A percentile compares a stretch with the other conserved stretches of the same genome.
These are phyloP conservation scores for Laspeyria flexula DNA, from an alignment of 2,888 invertebrate species.

Conservation along the genomic window DNA sequence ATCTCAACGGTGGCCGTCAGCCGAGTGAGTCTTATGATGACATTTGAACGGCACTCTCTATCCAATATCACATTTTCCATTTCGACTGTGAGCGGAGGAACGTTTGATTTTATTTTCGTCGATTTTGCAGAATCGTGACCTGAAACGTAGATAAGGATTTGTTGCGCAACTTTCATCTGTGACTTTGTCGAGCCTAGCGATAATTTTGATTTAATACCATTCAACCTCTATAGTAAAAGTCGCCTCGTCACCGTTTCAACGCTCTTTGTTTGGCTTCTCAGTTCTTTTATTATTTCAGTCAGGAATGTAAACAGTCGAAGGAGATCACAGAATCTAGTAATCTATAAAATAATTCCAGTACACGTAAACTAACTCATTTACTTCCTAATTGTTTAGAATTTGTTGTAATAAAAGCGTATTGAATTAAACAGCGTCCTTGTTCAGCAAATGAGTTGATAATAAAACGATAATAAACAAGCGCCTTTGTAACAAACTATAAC, in stretches of 20 bases:
- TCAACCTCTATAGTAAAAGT: slow-evolving; percentile 30
- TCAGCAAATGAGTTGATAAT: slow-evolving; percentile 84
- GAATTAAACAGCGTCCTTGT: slow-evolving; percentile 81
- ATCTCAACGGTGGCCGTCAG: slow-evolving; percentile 27
- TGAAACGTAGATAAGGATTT: slow-evolving; percentile 70
- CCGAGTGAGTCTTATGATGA: slow-evolving; percentile 62
- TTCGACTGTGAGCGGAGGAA: slow-evolving; percentile 61
- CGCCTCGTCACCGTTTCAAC: slow-evolving; percentile 8
- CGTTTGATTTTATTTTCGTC: slow-evolving; percentile 78
- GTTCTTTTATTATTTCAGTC: slow-evolving; percentile 9
- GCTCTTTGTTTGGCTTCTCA: slow-evolving; percentile 1
- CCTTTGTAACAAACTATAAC: slow-evolving; percentile 86
- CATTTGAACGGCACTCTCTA: slow-evolving; percentile 58
- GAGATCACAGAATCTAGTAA: slow-evolving; percentile 36
- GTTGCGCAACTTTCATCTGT: slow-evolving; percentile 68
- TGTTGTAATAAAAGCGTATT: slow-evolving; percentile 68
- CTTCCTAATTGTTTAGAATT: slow-evolving; percentile 46
- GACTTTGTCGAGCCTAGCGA: slow-evolving; percentile 57
- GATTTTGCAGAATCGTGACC: slow-evolving; percentile 77
- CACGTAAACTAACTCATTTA: slow-evolving; percentile 36
- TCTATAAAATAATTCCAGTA: slow-evolving; percentile 35
- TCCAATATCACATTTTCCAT: slow-evolving; percentile 73
- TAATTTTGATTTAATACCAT: slow-evolving; percentile 51
- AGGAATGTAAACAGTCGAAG: slow-evolving; percentile 7
- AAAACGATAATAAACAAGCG: slow-evolving; percentile 85